A percentile compares a stretch with the other conserved stretches of the same genome.
Evolutionary conservation across 1,140 invertebrate genomes (phyloP).

Genomic region (Drosophila truncata): DNA sequence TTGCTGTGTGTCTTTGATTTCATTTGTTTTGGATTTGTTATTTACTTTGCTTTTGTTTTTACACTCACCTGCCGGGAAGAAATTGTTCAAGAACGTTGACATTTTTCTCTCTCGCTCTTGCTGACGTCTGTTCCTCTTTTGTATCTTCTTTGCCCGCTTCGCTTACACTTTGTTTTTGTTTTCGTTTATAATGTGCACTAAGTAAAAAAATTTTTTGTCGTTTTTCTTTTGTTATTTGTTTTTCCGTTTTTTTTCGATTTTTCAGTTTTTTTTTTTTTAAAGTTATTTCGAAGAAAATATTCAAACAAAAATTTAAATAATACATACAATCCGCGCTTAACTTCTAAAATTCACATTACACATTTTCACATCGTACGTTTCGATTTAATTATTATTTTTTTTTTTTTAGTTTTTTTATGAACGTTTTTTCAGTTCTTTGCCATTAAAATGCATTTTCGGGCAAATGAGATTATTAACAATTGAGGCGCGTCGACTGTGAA

Average conservation of each 20-base stretch:
- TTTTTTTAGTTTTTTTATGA: slow-evolving; percentile 40
- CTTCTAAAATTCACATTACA: slow-evolving; percentile 74
- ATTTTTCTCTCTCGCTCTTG: slow-evolving; percentile 72
- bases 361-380: slow-evolving; percentile 64
- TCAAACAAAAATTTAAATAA: slow-evolving; percentile 75
- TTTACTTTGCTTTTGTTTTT: slow-evolving; percentile 46
- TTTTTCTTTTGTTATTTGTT: slow-evolving; percentile 26
- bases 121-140: slow-evolving; percentile 22
- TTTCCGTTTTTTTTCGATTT: slow-evolving; percentile 38
- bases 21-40: slow-evolving; percentile 28
- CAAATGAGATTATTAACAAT: slow-evolving; percentile 45
- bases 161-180: slow-evolving; percentile 36
- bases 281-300: slow-evolving; percentile 44
- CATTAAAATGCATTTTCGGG: slow-evolving; percentile 63
- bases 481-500: slow-evolving; percentile 56
- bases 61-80: slow-evolving; percentile 84
- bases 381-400: slow-evolving; percentile 18
- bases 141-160: slow-evolving; percentile 34
- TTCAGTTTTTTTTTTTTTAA: slow-evolving; percentile 9
- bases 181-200: slow-evolving; percentile 30
- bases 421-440: slow-evolving; percentile 35
- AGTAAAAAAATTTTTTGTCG: slow-evolving; percentile 15
- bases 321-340: slow-evolving; percentile 75
- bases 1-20: slow-evolving; percentile 22
- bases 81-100: slow-evolving; percentile 85